Percentiles rank a stretch among this genome's conserved stretches.
These are phyloP conservation scores for Antheraea pernyi DNA, from an alignment of 1,140 invertebrate species.

Conservation along the genomic window DNA sequence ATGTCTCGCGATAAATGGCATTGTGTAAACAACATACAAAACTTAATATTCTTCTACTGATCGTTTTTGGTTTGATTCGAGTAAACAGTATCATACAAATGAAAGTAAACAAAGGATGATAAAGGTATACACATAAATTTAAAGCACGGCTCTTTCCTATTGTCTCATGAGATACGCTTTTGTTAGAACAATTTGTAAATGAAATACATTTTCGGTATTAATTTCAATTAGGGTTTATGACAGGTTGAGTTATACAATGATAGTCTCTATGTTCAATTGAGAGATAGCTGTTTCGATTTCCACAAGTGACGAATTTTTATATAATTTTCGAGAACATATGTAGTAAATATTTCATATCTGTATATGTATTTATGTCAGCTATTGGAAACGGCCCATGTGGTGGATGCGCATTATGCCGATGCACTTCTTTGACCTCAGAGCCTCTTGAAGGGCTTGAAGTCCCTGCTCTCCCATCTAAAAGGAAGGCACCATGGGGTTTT, in stretches of 20 bases:
- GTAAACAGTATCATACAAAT: not conserved
- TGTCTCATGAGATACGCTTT: not conserved
- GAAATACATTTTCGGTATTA: not conserved
- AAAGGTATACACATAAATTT: slow-evolving; percentile 1
- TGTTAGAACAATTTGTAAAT: slow-evolving; percentile 3
- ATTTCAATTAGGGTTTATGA: not conserved
- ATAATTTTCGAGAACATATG: too few relatives aligned
- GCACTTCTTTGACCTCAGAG: too few relatives aligned
- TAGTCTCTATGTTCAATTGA: not conserved
- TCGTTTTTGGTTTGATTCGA: not conserved
- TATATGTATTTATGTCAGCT: too few relatives aligned
- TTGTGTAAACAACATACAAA: slow-evolving; percentile 1
- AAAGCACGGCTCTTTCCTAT: not conserved
- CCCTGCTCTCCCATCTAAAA: too few relatives aligned
- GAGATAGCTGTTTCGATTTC: not conserved
- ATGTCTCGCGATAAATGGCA: not conserved
- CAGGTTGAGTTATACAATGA: not conserved
- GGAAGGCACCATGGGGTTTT: too few relatives aligned
- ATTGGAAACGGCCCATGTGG: too few relatives aligned
- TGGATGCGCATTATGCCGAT: too few relatives aligned
- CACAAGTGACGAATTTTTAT: not conserved
- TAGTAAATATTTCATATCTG: too few relatives aligned
- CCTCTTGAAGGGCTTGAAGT: too few relatives aligned
- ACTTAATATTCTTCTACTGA: not conserved
- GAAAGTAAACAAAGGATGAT: not conserved